Evolutionary conservation across 2,888 invertebrate genomes (phyloP).

Genomic region (Sialis lutaria): DNA sequence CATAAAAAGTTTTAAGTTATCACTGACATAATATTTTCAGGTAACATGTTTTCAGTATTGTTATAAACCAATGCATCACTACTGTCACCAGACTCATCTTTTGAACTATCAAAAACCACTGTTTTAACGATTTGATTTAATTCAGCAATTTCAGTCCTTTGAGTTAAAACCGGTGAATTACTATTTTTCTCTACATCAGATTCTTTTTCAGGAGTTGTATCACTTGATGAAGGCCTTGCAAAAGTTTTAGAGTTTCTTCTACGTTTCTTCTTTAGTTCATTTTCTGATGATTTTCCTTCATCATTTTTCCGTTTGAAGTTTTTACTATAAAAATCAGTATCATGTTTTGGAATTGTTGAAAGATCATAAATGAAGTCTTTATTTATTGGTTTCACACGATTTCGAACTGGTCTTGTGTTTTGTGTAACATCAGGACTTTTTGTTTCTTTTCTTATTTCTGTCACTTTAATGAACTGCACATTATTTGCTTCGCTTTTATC

Average conservation of each 20-base stretch:
- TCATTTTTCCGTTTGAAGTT: slow-evolving; percentile 1
- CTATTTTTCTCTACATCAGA: too few species aligned
- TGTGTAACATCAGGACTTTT: not conserved
- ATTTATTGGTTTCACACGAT: slow-evolving; percentile 42
- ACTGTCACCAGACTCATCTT: too few species aligned
- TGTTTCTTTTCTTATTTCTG: too few species aligned
- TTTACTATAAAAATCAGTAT: not conserved
- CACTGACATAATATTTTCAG: too few species aligned
- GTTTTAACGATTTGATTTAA: too few species aligned
- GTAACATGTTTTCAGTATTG: too few species aligned
- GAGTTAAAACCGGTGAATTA: too few species aligned
- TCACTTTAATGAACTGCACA: too few species aligned
- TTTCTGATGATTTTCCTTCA: not conserved
- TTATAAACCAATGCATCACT: too few species aligned
- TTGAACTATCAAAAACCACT: too few species aligned
- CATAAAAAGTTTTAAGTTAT: too few species aligned
- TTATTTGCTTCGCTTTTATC: not conserved
- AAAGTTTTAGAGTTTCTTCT: slow-evolving; percentile 2
- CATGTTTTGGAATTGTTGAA: slow-evolving; percentile 21
- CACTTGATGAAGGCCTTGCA: not conserved
- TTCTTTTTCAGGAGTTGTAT: not conserved
- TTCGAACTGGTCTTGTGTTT: slow-evolving; percentile 35
- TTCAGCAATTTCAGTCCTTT: too few species aligned
- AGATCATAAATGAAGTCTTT: slow-evolving; percentile 59
- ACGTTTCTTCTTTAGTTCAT: not conserved